Conservation (phyloP, 1,140 invertebrate species). For the Stratiolaelaps scimitus region DNA sequence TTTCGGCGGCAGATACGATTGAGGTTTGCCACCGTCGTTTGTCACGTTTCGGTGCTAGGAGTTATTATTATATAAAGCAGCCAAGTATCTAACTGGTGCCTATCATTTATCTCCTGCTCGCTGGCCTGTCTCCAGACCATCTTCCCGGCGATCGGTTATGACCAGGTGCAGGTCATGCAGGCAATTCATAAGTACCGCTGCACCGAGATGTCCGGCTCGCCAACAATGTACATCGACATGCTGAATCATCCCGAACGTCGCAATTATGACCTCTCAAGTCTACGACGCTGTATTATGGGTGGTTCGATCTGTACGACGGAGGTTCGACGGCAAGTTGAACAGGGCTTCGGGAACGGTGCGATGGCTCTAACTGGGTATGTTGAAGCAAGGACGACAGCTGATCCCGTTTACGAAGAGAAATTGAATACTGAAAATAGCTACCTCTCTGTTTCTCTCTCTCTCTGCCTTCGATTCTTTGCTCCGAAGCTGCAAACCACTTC, state of each 20-base stretch:
- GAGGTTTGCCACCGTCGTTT: too few species aligned
- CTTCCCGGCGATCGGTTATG: constrained; percentile 7
- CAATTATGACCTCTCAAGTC: background rate
- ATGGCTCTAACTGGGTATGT: constrained; percentile 2
- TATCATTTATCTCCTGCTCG: too few species aligned
- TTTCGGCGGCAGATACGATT: too few species aligned
- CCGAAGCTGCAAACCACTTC: too few species aligned
- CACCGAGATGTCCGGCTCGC: constrained; percentile 33
- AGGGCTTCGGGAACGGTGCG: background rate
- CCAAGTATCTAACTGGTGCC: too few species aligned
- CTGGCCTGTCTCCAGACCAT: constrained; percentile 19
- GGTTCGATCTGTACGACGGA: constrained; percentile 3
- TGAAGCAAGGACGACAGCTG: background rate
- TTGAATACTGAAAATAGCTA: too few species aligned
- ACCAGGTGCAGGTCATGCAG: background rate
- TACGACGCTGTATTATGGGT: background rate
- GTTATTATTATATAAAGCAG: too few species aligned
- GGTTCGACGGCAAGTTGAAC: background rate
- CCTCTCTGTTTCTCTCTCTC: constrained; percentile 8
- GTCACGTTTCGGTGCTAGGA: too few species aligned
- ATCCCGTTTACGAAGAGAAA: too few species aligned
- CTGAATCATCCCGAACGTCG: constrained; percentile 38
- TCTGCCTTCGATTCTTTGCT: too few species aligned
- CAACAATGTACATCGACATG: constrained; percentile 49
- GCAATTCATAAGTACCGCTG: constrained; percentile 6